phyloP scores from a whole-genome alignment of 2,113 vertebrate genomes.

The Phrynocephalus versicolor region DNA sequence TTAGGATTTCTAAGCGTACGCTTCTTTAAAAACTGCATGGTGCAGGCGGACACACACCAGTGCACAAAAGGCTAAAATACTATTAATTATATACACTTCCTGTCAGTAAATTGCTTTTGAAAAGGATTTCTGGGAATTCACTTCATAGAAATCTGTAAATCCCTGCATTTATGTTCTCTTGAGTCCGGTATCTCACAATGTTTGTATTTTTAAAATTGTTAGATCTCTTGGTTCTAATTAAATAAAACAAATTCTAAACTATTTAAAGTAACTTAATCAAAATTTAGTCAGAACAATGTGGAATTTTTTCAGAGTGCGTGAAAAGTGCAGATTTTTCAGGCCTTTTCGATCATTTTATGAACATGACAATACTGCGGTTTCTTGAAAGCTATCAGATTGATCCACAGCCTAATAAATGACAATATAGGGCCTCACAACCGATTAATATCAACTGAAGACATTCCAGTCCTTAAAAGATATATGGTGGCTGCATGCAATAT shows the following conservation, averaged over 20 bases:
- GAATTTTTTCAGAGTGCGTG: not conserved
- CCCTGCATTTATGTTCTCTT: not conserved
- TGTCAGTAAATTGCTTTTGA: not conserved
- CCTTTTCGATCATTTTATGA: not conserved
- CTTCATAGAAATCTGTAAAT: not conserved
- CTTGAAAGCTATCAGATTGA: not conserved
- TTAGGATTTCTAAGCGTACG: not conserved
- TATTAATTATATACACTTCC: not conserved
- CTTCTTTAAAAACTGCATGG: not conserved
- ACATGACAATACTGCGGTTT: not conserved
- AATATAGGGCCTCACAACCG: not conserved
- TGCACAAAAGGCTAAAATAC: conserved; percentile 15
- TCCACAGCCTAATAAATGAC: not conserved
- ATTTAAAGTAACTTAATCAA: not conserved
- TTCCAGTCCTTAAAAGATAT: not conserved
- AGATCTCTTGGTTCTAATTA: not conserved
- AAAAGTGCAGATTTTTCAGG: not conserved
- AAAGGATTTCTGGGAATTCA: not conserved
- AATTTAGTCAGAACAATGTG: not conserved
- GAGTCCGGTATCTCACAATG: too few relatives aligned
- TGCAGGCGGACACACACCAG: not conserved
- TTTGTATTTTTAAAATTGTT: not conserved
- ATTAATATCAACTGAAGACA: not conserved
- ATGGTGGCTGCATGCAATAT: not conserved
- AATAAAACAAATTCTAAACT: too few relatives aligned